Evolutionary conservation across 1,140 invertebrate genomes (phyloP), one percentile per base, ranked within the genome.

Genomic region (Zeugodacus cucurbitae): DNA sequence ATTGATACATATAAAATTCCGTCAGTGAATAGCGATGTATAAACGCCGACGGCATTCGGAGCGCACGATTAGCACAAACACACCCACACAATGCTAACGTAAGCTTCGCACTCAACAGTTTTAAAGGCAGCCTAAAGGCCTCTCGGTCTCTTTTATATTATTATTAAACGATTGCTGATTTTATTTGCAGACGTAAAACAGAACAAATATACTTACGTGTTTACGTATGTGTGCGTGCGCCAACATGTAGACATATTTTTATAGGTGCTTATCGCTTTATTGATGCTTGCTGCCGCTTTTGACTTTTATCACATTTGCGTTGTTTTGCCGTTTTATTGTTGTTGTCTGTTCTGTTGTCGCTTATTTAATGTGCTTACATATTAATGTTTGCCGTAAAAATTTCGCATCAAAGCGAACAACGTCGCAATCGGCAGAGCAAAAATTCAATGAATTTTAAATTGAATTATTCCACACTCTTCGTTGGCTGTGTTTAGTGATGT

Each of bases 371-470:
- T 82, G 20, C 41, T 26, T 3, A 34, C 74, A 37, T 48, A 82
- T 82, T 82, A 82, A 82, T 82, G 74, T 82, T 82, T 34, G 74
- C 41, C 41, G 48, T 82, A 82, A 82, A 82, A 82, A 82, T 26
- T 48, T 82, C 20, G 22, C 37, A 82, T 82, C 74, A 82, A 82
- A 82, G 74, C 74, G 10, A 82, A 37, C 17, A n/a, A 37, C 44
- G 26, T 29, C n/a, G 11, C 20, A 82, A 82, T 82, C 41, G 74
- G 41, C 37, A 37, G 74, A 41, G 74, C 41, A 82, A 44, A 48
- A 48, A 82, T 82, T 82, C 41, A 82, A 29, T 82, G 48, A 82
- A 82, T 82, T 82, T 82, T 26, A 44, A 82, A 82, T 54, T 48
- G 17, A 82, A 82, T 82, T 54, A 82, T 82, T 54, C 14, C n/a